Evolutionary conservation across 1,140 invertebrate genomes (phyloP), one percentile per base, ranked within the genome.

Genomic region (honey bee (Apis mellifera)): DNA sequence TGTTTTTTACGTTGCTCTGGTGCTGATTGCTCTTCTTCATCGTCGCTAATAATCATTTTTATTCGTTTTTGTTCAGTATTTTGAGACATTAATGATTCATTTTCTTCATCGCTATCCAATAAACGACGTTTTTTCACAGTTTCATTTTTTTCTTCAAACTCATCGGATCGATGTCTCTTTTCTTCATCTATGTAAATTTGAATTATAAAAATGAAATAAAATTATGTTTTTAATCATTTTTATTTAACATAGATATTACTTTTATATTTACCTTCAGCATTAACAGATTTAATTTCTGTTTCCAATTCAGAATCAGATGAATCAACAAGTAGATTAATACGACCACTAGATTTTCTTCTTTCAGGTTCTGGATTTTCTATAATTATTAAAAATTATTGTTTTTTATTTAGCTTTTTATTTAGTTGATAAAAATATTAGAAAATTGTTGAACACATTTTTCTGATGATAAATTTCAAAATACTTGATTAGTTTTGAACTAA

Each of bases 81-180:
- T 82, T 81, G 73, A 66, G 71, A 70, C 50, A 26, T 73, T 42
- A 64, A 42, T 13, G 75, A 42, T 19, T 91, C 89, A 23, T 84
- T 81, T 65, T 93, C 93, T 11, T 93, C 92, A 50, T 94, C 93
- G 83, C 92, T 92, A 52, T 92, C 87, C 50, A 93, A 66, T 19
- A 94, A 60, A 32, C 93, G 91, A 69, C 92, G 92, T 83, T 92
- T 93, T 76, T 93, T 94, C 15, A 76, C 75, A 26, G 59, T 59
- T 9, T 89, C 90, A 19, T 86, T 78, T 57, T 92, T 89, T 8
- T 65, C 81, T 26, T 91, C 91, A 7, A 90, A 91, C 71, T 85
- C 85, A 23, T 91, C 84, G 7, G 88, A 88, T 66, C 85, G 84
- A 74, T 69, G 76, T 86, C 89, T 81, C 65, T 93, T 91, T 2